Evolutionary conservation across 2,888 invertebrate species (phyloP).

Genomic region (Leptinotarsa peninsularis): DNA sequence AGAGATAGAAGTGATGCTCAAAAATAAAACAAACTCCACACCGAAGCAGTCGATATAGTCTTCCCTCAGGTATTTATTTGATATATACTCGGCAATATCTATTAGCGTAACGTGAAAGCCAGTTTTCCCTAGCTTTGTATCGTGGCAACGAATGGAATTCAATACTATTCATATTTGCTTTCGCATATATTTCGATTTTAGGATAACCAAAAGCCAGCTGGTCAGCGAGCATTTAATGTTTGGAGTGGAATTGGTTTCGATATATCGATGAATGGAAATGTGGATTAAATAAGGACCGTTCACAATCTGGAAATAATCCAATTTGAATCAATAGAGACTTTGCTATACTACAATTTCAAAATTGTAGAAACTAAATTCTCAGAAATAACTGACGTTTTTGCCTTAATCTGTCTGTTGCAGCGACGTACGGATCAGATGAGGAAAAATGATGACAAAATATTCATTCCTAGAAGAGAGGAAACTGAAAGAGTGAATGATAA

Average conservation of each 20-base stretch:
- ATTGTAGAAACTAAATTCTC: too few species aligned
- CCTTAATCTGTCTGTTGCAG: too few species aligned
- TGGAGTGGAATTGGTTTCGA: neutral
- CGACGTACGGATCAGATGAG: too few species aligned
- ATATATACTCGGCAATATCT: conserved; percentile 5
- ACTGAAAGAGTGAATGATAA: too few species aligned
- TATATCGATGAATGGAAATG: neutral
- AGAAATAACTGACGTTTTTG: too few species aligned
- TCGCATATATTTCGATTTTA: neutral
- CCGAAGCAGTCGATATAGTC: neutral
- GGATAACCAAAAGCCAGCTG: neutral
- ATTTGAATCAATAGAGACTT: too few species aligned
- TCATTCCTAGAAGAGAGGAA: too few species aligned
- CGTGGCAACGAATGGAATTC: conserved; percentile 11
- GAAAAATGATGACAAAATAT: too few species aligned
- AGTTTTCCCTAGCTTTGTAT: neutral
- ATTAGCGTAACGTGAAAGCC: conserved; percentile 1
- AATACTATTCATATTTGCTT: conserved; percentile 6
- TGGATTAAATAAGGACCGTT: too few species aligned
- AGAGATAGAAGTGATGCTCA: neutral
- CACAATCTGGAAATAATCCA: too few species aligned
- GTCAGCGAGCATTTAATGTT: neutral
- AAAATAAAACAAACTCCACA: neutral
- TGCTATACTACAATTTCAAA: too few species aligned
- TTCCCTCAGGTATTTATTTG: conserved; percentile 7